These are phyloP conservation scores for Pelusios castaneus DNA, from an alignment of 2,113 vertebrate species.

Conservation along the genomic window DNA sequence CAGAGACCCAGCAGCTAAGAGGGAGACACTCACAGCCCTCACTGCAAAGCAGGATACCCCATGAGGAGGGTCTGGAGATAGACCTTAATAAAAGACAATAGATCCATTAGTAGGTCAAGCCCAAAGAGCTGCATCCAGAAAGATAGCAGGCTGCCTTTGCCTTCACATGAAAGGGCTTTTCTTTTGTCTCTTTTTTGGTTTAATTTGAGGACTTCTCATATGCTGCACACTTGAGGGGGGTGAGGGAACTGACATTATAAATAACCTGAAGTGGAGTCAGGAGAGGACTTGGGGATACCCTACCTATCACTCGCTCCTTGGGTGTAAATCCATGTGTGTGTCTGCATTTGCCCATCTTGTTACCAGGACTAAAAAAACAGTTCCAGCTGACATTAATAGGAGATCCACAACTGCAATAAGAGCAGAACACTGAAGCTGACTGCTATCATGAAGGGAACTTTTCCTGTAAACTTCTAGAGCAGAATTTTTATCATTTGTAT, in stretches of 20 bases:
- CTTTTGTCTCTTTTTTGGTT: not conserved
- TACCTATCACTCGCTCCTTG: not conserved
- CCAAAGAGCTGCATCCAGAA: not conserved
- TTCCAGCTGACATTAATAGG: not conserved
- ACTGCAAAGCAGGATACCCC: not conserved
- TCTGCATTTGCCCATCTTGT: not conserved
- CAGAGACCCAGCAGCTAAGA: not conserved
- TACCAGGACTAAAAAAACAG: not conserved
- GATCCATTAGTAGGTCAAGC: not conserved
- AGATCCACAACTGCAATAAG: not conserved
- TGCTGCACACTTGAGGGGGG: not conserved
- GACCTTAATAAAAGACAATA: not conserved
- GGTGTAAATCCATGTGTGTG: not conserved
- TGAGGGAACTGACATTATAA: not conserved
- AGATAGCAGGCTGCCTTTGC: not conserved
- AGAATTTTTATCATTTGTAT: not conserved
- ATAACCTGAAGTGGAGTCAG: not conserved
- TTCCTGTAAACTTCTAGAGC: not conserved
- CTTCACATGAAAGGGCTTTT: not conserved
- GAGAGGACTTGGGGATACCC: not conserved
- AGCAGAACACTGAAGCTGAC: not conserved
- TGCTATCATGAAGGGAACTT: not conserved
- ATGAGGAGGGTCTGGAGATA: not conserved
- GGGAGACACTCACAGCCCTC: not conserved
- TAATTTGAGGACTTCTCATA: not conserved